Conservation (phyloP, 2,113 vertebrate species). For the Leucoraja erinaceus region DNA sequence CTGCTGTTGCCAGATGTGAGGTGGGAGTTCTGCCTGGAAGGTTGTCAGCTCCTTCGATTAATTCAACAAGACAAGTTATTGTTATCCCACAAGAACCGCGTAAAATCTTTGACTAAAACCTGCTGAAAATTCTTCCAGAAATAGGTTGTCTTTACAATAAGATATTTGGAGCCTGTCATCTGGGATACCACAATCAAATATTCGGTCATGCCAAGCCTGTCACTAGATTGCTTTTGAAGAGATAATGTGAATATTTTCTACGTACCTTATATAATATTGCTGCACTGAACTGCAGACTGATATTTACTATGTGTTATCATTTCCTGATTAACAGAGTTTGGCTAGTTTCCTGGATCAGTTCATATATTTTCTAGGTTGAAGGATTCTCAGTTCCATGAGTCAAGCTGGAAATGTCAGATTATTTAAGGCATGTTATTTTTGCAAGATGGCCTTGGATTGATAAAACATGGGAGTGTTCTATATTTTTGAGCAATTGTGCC, state of each 20-base stretch:
- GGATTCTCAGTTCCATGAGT: background rate
- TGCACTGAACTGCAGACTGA: background rate
- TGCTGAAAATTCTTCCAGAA: background rate
- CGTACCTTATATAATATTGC: background rate
- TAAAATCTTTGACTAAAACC: background rate
- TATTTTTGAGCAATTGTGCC: background rate
- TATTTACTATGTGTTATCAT: slow-evolving; percentile 15
- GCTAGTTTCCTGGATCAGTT: background rate
- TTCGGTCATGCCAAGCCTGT: slow-evolving; percentile 22
- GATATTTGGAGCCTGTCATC: background rate
- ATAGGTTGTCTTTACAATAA: background rate
- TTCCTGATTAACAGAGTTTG: slow-evolving; percentile 16
- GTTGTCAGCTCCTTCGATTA: background rate
- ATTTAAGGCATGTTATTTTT: background rate
- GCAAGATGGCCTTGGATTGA: background rate
- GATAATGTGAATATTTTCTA: slow-evolving; percentile 33
- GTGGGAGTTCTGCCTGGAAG: background rate
- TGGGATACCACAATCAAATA: background rate
- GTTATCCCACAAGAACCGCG: background rate
- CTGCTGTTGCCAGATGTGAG: slow-evolving; percentile 5
- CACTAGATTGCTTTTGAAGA: background rate
- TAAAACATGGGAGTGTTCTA: background rate
- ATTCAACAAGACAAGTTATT: slow-evolving; percentile 27
- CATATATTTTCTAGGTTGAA: background rate
- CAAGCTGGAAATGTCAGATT: slow-evolving; percentile 19